These are phyloP conservation scores for Leptestheria dahalacensis DNA, from an alignment of 1,140 invertebrate species.

Conservation along the genomic window DNA sequence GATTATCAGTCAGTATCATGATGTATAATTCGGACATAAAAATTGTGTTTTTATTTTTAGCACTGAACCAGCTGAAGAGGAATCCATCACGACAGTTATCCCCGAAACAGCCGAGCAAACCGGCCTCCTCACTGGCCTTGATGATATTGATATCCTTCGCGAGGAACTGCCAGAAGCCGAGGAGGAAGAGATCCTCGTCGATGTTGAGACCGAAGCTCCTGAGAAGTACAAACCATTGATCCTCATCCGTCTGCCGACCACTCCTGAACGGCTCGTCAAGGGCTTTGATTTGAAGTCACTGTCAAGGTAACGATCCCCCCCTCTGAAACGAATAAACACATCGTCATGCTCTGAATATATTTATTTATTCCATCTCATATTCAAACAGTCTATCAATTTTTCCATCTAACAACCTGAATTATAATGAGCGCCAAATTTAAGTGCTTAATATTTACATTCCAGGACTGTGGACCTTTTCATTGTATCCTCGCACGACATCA, in stretches of 20 bases:
- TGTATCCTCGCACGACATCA: constrained; percentile 50
- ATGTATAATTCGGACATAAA: too few relatives aligned
- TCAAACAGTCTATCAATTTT: too few relatives aligned
- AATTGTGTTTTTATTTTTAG: too few relatives aligned
- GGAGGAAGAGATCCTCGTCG: not conserved
- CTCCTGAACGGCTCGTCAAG: constrained; percentile 21
- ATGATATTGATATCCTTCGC: too few relatives aligned
- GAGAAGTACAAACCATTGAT: constrained; percentile 15
- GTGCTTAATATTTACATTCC: not conserved
- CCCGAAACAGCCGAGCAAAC: not conserved
- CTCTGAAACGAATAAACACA: too few relatives aligned
- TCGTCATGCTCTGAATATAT: too few relatives aligned
- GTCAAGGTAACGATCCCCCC: too few relatives aligned
- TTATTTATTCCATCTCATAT: too few relatives aligned
- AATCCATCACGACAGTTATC: constrained; percentile 9
- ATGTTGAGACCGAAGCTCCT: not conserved
- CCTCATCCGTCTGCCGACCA: constrained; percentile 19
- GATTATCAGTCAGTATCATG: too few relatives aligned
- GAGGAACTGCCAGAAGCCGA: not conserved
- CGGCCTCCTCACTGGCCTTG: not conserved
- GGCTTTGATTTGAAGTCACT: constrained; percentile 22
- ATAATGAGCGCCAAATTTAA: too few relatives aligned
- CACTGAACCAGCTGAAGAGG: not conserved
- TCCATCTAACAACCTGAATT: too few relatives aligned
- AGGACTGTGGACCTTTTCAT: constrained; percentile 44